Evolutionary conservation across 2,888 invertebrate species (phyloP).

Genomic region (Ariolimax columbianus): DNA sequence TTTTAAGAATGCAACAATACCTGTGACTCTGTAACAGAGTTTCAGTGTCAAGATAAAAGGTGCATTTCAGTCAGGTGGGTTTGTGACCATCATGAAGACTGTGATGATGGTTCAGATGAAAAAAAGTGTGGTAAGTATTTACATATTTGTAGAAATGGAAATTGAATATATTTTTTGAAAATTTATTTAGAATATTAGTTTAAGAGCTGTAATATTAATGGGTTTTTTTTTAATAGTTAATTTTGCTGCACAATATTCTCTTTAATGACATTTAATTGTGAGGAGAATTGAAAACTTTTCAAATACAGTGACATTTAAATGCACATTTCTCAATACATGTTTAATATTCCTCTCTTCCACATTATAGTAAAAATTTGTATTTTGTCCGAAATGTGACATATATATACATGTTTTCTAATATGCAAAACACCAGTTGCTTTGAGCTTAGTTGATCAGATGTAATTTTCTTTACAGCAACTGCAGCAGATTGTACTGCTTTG

Average conservation of each 20-base stretch:
- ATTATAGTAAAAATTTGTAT: neutral
- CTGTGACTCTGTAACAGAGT: constrained; percentile 45
- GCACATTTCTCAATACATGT: neutral
- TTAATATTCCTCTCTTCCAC: neutral
- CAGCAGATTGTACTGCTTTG: neutral
- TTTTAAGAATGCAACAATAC: constrained; percentile 24
- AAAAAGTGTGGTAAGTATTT: constrained; percentile 49
- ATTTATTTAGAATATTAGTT: neutral
- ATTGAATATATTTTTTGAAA: too few relatives aligned
- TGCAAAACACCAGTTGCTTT: neutral
- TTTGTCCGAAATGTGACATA: neutral
- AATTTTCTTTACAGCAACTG: neutral
- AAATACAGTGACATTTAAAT: too few relatives aligned
- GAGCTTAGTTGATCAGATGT: neutral
- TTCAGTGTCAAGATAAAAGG: constrained; percentile 44
- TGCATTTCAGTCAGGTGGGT: constrained; percentile 50
- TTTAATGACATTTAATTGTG: too few relatives aligned
- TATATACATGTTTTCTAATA: neutral
- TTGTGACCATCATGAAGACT: constrained; percentile 52
- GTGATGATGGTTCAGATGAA: constrained; percentile 55
- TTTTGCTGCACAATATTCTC: too few relatives aligned
- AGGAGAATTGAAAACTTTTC: too few relatives aligned
- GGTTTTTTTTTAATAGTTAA: too few relatives aligned
- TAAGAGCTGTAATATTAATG: too few relatives aligned
- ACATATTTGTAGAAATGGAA: neutral